These are phyloP conservation scores for Clepsis dumicolana DNA, from an alignment of 2,888 invertebrate genomes.

Conservation along the genomic window DNA sequence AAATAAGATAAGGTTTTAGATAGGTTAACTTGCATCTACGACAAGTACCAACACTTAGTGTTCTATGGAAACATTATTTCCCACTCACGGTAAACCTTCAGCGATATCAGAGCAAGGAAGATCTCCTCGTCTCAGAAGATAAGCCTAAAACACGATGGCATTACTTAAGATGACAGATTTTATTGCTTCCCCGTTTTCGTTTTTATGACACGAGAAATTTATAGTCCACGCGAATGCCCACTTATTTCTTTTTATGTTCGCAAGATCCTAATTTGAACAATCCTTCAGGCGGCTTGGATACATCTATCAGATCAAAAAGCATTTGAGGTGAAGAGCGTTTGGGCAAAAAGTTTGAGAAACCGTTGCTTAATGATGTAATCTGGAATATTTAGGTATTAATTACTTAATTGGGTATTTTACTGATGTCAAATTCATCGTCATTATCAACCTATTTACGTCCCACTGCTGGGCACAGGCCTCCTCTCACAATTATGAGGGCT, in stretches of 20 bases:
- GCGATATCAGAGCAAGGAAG: constrained; percentile 58
- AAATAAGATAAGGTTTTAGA: neutral
- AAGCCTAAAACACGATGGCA: constrained; percentile 69
- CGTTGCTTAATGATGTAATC: too few relatives aligned
- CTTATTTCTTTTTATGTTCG: constrained; percentile 56
- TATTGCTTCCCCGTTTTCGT: constrained; percentile 70
- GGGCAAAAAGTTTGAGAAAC: too few relatives aligned
- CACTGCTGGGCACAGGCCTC: too few relatives aligned
- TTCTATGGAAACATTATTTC: constrained; percentile 10
- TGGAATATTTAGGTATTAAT: too few relatives aligned
- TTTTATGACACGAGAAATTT: constrained; percentile 73
- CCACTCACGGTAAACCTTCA: constrained; percentile 28
- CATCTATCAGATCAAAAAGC: constrained; percentile 30
- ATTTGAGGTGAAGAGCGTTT: constrained; percentile 11
- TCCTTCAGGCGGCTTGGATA: constrained; percentile 31
- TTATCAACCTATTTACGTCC: too few relatives aligned
- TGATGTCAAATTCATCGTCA: too few relatives aligned
- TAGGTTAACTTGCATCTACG: neutral
- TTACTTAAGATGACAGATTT: constrained; percentile 75
- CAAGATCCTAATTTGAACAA: constrained; percentile 52
- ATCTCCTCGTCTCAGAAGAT: constrained; percentile 67
- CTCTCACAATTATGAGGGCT: too few relatives aligned
- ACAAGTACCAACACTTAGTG: neutral
- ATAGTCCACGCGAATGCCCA: constrained; percentile 59
- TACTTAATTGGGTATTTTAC: too few relatives aligned